phyloP scores from a whole-genome alignment of 2,113 vertebrate genomes.

The Stictonetta naevosa region DNA sequence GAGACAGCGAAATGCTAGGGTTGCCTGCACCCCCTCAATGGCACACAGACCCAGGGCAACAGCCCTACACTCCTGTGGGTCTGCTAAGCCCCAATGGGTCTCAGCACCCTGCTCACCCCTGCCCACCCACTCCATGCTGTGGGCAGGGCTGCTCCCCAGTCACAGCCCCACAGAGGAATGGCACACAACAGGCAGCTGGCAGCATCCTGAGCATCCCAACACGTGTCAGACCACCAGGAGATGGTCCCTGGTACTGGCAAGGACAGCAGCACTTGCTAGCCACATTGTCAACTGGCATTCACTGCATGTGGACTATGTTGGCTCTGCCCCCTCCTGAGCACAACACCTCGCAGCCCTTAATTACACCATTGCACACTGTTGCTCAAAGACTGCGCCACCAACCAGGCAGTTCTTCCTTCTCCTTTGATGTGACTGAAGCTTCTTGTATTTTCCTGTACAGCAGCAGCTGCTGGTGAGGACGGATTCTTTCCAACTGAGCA shows the following conservation, averaged over 20 bases:
- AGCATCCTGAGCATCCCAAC: rapidly evolving
- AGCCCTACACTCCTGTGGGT: rapidly evolving
- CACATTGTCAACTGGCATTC: background rate
- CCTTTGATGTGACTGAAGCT: background rate
- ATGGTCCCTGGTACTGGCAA: background rate
- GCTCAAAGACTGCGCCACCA: background rate
- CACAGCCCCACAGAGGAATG: background rate
- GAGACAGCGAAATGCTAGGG: rapidly evolving
- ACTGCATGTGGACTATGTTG: rapidly evolving
- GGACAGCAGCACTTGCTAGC: background rate
- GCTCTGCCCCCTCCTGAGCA: background rate
- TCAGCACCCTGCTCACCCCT: background rate
- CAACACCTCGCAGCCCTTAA: background rate
- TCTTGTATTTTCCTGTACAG: background rate
- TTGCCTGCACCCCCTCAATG: rapidly evolving
- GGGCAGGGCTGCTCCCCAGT: background rate
- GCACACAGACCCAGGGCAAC: rapidly evolving
- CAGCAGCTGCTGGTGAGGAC: background rate
- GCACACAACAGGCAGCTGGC: background rate
- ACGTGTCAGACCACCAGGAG: rapidly evolving
- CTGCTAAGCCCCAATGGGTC: background rate
- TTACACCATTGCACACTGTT: background rate
- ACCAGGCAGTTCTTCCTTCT: background rate
- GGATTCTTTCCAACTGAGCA: background rate
- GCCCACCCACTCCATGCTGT: background rate